Evolutionary conservation across 2,113 vertebrate species (phyloP).

Genomic region (Psophia crepitans): DNA sequence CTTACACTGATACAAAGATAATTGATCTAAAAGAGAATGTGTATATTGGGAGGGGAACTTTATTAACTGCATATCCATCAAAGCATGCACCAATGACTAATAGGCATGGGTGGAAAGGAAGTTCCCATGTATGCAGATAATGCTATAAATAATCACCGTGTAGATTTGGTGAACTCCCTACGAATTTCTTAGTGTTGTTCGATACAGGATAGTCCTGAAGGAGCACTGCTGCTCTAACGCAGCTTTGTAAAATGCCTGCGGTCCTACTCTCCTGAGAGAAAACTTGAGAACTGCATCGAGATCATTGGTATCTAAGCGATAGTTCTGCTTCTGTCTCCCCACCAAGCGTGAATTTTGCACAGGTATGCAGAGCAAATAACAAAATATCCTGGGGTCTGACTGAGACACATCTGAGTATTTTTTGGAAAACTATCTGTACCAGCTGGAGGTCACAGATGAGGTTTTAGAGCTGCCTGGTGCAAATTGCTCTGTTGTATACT

Average conservation of each 20-base stretch:
- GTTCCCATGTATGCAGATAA: neutral
- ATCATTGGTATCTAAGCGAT: fast-evolving
- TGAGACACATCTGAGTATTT: neutral
- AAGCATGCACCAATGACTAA: neutral
- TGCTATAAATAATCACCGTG: neutral
- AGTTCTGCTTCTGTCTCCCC: neutral
- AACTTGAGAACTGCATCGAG: neutral
- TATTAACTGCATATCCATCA: neutral
- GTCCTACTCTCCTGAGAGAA: neutral
- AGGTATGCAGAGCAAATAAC: neutral
- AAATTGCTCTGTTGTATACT: neutral
- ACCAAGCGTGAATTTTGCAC: neutral
- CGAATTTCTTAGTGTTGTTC: neutral
- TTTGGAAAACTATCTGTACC: neutral
- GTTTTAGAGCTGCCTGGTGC: neutral
- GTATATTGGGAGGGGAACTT: neutral
- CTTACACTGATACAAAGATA: neutral
- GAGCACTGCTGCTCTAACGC: neutral
- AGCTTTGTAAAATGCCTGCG: neutral
- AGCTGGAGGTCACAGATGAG: neutral
- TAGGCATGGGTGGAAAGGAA: neutral
- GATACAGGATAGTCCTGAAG: neutral
- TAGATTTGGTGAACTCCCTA: neutral
- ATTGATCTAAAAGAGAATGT: neutral
- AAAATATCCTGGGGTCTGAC: neutral